Base-by-base conservation (phyloP, 2,113 vertebrate species). In the Mormyrus iriodes region DNA sequence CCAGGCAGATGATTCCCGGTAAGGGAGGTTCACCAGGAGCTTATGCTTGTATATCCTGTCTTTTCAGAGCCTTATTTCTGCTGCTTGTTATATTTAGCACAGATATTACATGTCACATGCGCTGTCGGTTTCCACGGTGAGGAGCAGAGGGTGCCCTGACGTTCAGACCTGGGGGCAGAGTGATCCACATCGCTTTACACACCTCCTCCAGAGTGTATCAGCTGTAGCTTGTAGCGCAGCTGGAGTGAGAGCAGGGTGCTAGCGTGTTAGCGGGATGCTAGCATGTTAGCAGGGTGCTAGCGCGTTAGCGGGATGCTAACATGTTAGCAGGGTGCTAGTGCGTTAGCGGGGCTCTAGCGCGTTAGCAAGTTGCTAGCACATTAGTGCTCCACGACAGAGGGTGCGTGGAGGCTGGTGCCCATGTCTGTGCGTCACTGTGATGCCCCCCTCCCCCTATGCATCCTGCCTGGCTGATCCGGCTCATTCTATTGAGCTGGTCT, bases 1-100 rank as follows among this genome's bases (percentile, higher is more conserved):
- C 85, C 91, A 31, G 69, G 88, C 52, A 91, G 55, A 91, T 90
- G 89, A 91, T 90, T 89, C 49, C 87, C 88, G 90, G 76, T 89
- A 52, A 79, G 65, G 89, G 87, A 92, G 4, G 15, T n/a, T 42
- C 73, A 7, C 73, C 73, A 49, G 15, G 35, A 88, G 48, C 4
- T 55, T 90, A 79, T 89, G 76, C 58, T 91, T 2, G 35, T 46
- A 88, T 84, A 89, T 91, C 55, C n/a, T 89, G 86, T 3, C 31
- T 73, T 85, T 76, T 89, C 21, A 86, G 53, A 73, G 44, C 31
- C 21, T 51, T 65, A 52, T 52, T 73, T 39, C n/a, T 39, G 83
- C 58, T 3, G 4, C 42, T 53, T 42, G 27, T 89, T 84, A 85
- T 89, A 61, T 85, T 89, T 89, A 83, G 42, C 42, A 17, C 51